Conservation (phyloP, 2,797 vertebrate species). For the Lithobates pipiens region DNA sequence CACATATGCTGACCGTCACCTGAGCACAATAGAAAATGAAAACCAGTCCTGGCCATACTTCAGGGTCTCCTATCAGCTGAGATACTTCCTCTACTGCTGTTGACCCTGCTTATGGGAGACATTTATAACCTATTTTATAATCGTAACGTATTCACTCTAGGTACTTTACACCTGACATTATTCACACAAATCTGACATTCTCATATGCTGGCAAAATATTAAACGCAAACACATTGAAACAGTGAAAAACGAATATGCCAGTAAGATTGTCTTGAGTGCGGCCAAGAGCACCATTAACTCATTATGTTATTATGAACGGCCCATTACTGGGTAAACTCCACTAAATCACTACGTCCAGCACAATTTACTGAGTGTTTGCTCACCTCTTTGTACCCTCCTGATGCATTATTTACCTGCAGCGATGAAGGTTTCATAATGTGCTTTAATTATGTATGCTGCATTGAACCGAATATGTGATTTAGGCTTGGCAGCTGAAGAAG, state of each 20-base stretch:
- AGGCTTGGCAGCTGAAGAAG: constrained; percentile 7
- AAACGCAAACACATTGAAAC: not conserved
- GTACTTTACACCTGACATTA: too few species aligned
- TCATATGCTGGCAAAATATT: not conserved
- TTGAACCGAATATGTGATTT: constrained; percentile 8
- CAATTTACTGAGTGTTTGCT: not conserved
- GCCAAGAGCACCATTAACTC: constrained; percentile 27
- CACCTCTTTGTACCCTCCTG: not conserved
- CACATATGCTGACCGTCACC: too few species aligned
- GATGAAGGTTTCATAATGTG: constrained; percentile 21
- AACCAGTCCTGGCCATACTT: too few species aligned
- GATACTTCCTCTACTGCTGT: too few species aligned
- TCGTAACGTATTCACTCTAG: too few species aligned
- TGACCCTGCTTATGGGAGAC: too few species aligned
- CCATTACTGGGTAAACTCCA: constrained; percentile 22
- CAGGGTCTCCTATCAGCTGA: too few species aligned
- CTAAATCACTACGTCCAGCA: not conserved
- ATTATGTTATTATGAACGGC: not conserved
- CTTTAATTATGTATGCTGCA: constrained; percentile 26
- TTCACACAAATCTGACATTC: not conserved
- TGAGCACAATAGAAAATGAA: too few species aligned
- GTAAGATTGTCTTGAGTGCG: not conserved
- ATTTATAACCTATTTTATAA: too few species aligned
- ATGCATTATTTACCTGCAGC: constrained; percentile 33
- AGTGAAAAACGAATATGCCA: constrained; percentile 23